phyloP scores from a whole-genome alignment of 2,113 vertebrate species.

The Taxidea taxus region DNA sequence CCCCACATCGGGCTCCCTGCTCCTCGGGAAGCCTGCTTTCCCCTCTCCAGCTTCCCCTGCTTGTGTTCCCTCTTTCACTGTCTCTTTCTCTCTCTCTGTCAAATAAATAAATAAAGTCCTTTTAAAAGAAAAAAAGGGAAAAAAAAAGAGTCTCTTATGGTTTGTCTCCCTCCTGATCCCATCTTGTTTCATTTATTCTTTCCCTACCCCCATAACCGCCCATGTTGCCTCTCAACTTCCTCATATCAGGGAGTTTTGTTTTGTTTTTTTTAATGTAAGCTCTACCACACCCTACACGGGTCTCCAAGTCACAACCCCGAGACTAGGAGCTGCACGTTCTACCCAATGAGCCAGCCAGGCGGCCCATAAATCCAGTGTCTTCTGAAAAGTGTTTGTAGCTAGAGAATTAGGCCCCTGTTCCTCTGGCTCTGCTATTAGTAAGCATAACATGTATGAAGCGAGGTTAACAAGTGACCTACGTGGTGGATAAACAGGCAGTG shows the following conservation, averaged over 20 bases:
- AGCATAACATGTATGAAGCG: neutral
- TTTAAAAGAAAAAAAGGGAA: too few relatives aligned
- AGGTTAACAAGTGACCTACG: neutral
- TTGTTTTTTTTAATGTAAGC: neutral
- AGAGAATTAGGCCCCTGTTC: neutral
- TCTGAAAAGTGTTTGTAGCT: conserved; percentile 13
- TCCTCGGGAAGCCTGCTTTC: too few relatives aligned
- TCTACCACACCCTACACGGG: neutral
- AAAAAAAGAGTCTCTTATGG: too few relatives aligned
- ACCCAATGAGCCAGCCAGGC: neutral
- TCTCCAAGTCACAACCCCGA: neutral
- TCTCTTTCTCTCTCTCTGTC: too few relatives aligned
- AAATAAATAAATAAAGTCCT: too few relatives aligned
- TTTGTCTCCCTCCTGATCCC: too few relatives aligned
- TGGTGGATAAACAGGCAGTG: neutral
- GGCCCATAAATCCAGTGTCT: neutral
- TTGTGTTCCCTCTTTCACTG: too few relatives aligned
- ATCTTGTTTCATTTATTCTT: too few relatives aligned
- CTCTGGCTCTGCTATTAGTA: neutral
- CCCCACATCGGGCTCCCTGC: too few relatives aligned
- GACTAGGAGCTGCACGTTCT: neutral
- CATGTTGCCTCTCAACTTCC: too few relatives aligned
- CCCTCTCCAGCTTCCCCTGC: too few relatives aligned
- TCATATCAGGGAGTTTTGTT: neutral
- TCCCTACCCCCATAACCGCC: too few relatives aligned